phyloP scores from a whole-genome alignment of 2,113 vertebrate species.

The Colaptes auratus region DNA sequence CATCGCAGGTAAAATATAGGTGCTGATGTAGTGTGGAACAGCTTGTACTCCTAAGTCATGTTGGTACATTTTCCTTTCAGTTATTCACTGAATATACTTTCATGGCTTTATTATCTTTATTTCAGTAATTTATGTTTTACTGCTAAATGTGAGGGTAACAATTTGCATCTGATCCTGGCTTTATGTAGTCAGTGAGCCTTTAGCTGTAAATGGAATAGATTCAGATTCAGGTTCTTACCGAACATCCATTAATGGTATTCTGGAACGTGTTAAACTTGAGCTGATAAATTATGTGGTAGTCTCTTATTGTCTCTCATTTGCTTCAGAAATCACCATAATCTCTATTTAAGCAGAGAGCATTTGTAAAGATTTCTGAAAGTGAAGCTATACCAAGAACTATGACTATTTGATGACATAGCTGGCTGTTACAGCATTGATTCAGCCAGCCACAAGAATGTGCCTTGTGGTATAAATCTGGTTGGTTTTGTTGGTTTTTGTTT shows the following conservation, averaged over 20 bases:
- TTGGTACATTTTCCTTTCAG: background rate
- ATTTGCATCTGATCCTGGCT: background rate
- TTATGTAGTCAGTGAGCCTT: background rate
- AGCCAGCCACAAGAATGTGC: background rate
- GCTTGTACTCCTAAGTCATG: background rate
- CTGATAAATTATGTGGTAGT: background rate
- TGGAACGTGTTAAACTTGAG: background rate
- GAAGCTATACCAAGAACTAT: background rate
- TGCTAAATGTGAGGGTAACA: background rate
- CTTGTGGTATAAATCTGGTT: constrained; percentile 14
- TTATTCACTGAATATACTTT: background rate
- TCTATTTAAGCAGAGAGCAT: background rate
- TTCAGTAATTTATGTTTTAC: background rate
- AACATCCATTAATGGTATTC: background rate
- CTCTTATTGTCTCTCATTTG: background rate
- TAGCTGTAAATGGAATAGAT: background rate
- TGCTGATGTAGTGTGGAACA: background rate
- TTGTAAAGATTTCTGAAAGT: background rate
- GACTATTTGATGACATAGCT: background rate
- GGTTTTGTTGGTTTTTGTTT: background rate
- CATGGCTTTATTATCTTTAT: background rate
- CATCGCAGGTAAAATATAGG: background rate
- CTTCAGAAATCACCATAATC: background rate
- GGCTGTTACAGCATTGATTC: background rate
- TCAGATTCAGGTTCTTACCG: background rate